Conservation (phyloP, 2,888 invertebrate species). For the Sepioteuthis lessoniana region DNA sequence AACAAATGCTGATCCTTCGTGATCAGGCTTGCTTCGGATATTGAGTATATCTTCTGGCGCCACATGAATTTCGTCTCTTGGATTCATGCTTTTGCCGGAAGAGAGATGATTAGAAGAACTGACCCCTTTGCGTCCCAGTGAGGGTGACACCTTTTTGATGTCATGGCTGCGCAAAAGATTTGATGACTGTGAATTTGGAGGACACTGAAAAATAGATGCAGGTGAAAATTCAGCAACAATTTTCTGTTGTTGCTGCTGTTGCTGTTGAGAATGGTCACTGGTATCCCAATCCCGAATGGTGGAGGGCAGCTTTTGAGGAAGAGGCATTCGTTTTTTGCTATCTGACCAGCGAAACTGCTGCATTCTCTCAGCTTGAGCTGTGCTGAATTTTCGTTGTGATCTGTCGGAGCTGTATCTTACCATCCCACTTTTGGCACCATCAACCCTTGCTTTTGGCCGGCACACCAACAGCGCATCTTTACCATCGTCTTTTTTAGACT, state of each 20-base stretch:
- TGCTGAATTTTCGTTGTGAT: conserved; percentile 38
- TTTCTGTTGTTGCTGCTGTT: conserved; percentile 23
- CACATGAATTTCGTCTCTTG: conserved; percentile 43
- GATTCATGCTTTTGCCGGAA: background rate
- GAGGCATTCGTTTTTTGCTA: background rate
- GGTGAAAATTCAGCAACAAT: conserved; percentile 46
- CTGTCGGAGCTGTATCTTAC: conserved; percentile 17
- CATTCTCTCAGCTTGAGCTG: background rate
- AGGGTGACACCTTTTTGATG: conserved; percentile 40
- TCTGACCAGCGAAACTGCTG: conserved; percentile 43
- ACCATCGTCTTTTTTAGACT: background rate
- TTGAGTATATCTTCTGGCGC: conserved; percentile 45
- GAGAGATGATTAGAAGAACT: background rate
- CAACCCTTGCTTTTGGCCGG: conserved; percentile 38
- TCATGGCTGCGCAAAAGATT: conserved; percentile 39
- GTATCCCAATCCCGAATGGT: conserved; percentile 25
- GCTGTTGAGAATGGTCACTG: conserved; percentile 5
- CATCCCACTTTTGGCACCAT: background rate
- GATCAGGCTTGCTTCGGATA: conserved; percentile 42
- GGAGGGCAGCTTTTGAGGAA: conserved; percentile 24
- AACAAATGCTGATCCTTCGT: conserved; percentile 40
- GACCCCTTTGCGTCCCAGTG: conserved; percentile 3
- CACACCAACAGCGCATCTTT: conserved; percentile 45
- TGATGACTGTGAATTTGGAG: conserved; percentile 35
- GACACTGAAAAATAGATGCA: conserved; percentile 45